A percentile compares a stretch with the other conserved stretches of the same genome.
Evolutionary conservation across 2,888 invertebrate species (phyloP).

Genomic region (Apotomis capreana): DNA sequence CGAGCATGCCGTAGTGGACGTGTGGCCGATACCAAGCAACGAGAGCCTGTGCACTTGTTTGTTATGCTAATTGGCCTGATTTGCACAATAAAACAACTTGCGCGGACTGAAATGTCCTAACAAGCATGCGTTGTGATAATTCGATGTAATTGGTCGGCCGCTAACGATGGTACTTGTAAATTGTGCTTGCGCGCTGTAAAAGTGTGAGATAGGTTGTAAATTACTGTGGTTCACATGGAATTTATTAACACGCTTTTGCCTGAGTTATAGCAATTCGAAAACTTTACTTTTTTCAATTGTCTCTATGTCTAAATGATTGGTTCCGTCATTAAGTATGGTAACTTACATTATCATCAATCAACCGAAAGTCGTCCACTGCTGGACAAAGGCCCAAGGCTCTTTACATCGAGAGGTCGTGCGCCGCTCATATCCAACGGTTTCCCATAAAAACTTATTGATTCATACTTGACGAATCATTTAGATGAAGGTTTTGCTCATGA

Average conservation of each 20-base stretch:
- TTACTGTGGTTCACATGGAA: not conserved
- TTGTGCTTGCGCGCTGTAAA: slow-evolving; percentile 20
- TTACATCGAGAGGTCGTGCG: no score
- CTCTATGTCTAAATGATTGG: not conserved
- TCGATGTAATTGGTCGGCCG: slow-evolving; percentile 48
- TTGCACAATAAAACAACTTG: slow-evolving; percentile 76
- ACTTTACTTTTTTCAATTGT: not conserved
- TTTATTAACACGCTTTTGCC: not conserved
- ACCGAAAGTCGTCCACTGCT: no score
- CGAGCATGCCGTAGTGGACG: slow-evolving; percentile 66
- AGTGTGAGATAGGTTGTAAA: slow-evolving; percentile 5
- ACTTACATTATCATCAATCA: no score
- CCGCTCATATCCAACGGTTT: no score
- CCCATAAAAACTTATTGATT: no score
- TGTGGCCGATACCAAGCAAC: slow-evolving; percentile 71
- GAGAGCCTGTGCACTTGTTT: slow-evolving; percentile 58
- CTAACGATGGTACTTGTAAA: slow-evolving; percentile 23
- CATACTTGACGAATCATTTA: not conserved
- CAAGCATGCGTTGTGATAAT: slow-evolving; percentile 61
- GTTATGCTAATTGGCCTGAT: slow-evolving; percentile 77
- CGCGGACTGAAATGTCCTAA: slow-evolving; percentile 61
- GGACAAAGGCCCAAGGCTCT: no score
- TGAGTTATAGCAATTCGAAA: not conserved
- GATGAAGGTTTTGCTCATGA: no score
- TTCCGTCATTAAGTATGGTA: no score